phyloP scores from a whole-genome alignment of 2,888 invertebrate genomes.

The Scaptomyza tumidula region DNA sequence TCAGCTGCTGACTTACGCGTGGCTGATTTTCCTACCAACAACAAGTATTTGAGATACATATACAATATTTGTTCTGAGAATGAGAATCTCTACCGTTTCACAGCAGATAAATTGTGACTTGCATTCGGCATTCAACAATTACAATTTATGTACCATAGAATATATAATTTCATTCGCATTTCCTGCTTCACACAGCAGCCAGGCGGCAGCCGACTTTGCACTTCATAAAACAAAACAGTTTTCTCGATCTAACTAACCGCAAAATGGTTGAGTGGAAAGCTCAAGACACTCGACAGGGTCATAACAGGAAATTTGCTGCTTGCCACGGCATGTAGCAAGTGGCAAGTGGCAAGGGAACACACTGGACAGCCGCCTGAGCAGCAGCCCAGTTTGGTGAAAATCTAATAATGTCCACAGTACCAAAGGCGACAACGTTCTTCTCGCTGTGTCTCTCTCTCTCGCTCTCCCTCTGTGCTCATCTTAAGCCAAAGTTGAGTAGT shows the following conservation, averaged over 20 bases:
- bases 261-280: slow-evolving; percentile 62
- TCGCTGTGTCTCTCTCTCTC: not conserved
- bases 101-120: slow-evolving; percentile 39
- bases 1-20: slow-evolving; percentile 73
- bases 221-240: slow-evolving; percentile 59
- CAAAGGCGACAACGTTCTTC: slow-evolving; percentile 14
- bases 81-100: slow-evolving; percentile 22
- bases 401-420: slow-evolving; percentile 68
- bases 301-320: slow-evolving; percentile 47
- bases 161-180: slow-evolving; percentile 38
- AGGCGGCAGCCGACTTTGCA: slow-evolving; percentile 24
- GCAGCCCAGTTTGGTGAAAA: slow-evolving; percentile 51
- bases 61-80: slow-evolving; percentile 1
- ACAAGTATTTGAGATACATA: slow-evolving; percentile 1
- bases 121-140: slow-evolving; percentile 30
- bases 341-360: slow-evolving; percentile 1
- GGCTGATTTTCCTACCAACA: slow-evolving; percentile 34
- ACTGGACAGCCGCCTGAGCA: not conserved
- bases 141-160: slow-evolving; percentile 32
- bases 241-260: slow-evolving; percentile 73
- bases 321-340: slow-evolving; percentile 26
- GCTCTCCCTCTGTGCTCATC: slow-evolving; percentile 2
- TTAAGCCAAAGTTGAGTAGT: slow-evolving; percentile 62
- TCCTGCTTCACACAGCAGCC: slow-evolving; percentile 34
- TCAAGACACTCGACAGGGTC: slow-evolving; percentile 22